A percentile compares a stretch with the other conserved stretches of the same genome.
Conservation (phyloP, 1,140 invertebrate species). For the Leptinotarsa lineolata region DNA sequence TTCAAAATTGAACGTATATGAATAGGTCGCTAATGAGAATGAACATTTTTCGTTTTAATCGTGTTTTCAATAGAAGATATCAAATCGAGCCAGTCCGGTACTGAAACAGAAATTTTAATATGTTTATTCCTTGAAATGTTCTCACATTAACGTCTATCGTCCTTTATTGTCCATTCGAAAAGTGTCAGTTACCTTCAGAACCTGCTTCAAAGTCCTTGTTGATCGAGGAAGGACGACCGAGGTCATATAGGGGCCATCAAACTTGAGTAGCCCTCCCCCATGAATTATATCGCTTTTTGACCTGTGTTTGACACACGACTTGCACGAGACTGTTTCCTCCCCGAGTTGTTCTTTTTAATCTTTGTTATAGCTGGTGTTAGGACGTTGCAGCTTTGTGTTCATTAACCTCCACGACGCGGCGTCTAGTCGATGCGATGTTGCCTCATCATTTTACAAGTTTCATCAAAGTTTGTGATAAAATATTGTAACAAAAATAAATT, state of each 20-base stretch:
- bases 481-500: too few species aligned
- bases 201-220: not conserved
- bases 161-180: too few species aligned
- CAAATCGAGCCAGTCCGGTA: too few species aligned
- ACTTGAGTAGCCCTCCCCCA: not conserved
- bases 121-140: too few species aligned
- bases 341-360: not conserved
- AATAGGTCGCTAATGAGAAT: too few species aligned
- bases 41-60: too few species aligned
- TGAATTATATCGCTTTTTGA: not conserved
- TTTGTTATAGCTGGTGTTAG: constrained; percentile 4
- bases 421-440: constrained; percentile 16
- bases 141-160: too few species aligned
- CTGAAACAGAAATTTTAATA: too few species aligned
- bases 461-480: not conserved
- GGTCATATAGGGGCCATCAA: not conserved
- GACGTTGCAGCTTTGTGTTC: constrained; percentile 20
- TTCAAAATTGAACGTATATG: too few species aligned
- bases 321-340: constrained; percentile 7
- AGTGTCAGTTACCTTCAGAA: too few species aligned
- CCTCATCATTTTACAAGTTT: not conserved
- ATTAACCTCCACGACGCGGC: constrained; percentile 13
- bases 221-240: not conserved
- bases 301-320: constrained; percentile 7
- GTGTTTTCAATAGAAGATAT: too few species aligned